phyloP scores from a whole-genome alignment of 2,888 invertebrate genomes.

The Nomada ferruginata region DNA sequence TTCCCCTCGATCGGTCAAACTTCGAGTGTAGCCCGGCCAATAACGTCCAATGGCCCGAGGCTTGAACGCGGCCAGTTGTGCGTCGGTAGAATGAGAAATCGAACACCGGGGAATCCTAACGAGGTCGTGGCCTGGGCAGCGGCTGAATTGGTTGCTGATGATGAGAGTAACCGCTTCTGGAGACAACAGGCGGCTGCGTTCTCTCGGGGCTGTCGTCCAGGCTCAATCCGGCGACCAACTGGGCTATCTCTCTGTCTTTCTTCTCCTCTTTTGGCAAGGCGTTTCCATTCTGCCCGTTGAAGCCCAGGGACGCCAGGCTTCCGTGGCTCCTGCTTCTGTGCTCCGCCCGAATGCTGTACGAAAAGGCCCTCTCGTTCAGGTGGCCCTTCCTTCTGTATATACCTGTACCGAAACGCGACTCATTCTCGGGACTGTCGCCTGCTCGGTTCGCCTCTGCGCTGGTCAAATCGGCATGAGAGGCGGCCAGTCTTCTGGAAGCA shows the following conservation, averaged over 20 bases:
- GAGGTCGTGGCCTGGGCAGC: conserved; percentile 82
- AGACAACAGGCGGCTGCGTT: conserved; percentile 88
- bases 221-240: conserved; percentile 95
- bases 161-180: conserved; percentile 77
- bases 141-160: conserved; percentile 77
- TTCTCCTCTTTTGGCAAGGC: conserved; percentile 85
- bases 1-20: no score
- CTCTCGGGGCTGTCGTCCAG: conserved; percentile 91
- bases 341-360: conserved; percentile 96
- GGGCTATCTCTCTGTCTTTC: conserved; percentile 96
- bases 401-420: conserved; percentile 90
- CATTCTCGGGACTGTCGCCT: conserved; percentile 82
- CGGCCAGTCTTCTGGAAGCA: conserved; percentile 78
- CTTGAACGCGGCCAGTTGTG: conserved; percentile 19
- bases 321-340: conserved; percentile 97
- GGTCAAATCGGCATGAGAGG: conserved; percentile 81
- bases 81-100: background rate
- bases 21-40: no score
- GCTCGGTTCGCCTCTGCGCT: conserved; percentile 62
- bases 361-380: conserved; percentile 96
- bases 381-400: conserved; percentile 96
- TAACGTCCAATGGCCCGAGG: no score
- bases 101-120: conserved; percentile 65
- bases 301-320: conserved; percentile 95
- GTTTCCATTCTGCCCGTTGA: conserved; percentile 90